Evolutionary conservation across 2,888 invertebrate genomes (phyloP), one percentile per base, ranked within the genome.

Genomic region (Meghimatium bilineatum): DNA sequence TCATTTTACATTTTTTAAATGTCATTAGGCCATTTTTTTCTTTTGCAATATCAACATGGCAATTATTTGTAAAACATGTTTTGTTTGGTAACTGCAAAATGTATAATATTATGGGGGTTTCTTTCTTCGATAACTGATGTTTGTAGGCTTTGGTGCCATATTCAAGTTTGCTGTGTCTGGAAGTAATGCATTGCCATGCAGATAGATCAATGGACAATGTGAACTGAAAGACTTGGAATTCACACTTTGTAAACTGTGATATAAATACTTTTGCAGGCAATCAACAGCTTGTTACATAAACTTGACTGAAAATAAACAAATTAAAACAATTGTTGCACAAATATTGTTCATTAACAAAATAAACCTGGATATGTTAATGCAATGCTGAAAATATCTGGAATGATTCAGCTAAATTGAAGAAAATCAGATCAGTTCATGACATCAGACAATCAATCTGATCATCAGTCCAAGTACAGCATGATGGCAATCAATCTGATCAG

Each of bases 361-460:
- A 72, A 44, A 75, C 52, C 49, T 82, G 52, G 76, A 82, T 76
- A 82, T 82, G 82, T 82, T 66, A 82, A 75, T 75, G 82, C 74
- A 60, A 52, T 34, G 32, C 23, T 69, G 56, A 71, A 71, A 80
- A 74, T 52, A 76, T 60, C 32, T 82, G 82, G 82, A 82, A 82
- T 82, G 82, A 82, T 76, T 75, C 74, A 29, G 63, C 60, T 74
- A 49, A 14, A 72, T 1, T 72, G 38, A 10, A 44, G 38, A 63
- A 29, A 63, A 17, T 32, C 29, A 32, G 66, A 29, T 66, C 66
- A 14, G 23, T 66, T 2, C 66, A 66, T 66, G 29, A 66, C 66
- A 32, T 14, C 8, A 63, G 3, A 8, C 29, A n/a, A 63, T 8
- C 3, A 3, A 10, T 29, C 6, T 29, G 29, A 26, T 32, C 32